Evolutionary conservation across 2,888 invertebrate genomes (phyloP).

Genomic region (Protula sp.): DNA sequence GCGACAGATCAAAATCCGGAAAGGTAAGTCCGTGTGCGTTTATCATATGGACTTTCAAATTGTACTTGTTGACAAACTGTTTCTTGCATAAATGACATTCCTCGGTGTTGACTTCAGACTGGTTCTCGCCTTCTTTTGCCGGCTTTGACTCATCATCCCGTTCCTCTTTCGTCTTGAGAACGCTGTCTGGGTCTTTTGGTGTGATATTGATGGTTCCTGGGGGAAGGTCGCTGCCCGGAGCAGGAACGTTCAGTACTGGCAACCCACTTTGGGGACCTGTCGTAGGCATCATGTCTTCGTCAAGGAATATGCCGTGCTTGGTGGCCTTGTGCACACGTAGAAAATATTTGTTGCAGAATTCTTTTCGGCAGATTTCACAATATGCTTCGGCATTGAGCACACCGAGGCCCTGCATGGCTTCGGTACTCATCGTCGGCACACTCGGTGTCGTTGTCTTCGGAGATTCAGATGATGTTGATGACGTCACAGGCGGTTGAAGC

Average conservation of each 20-base stretch:
- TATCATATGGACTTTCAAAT: constrained; percentile 45
- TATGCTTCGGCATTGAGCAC: constrained; percentile 63
- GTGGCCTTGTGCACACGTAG: constrained; percentile 50
- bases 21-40: constrained; percentile 39
- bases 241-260: not conserved
- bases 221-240: not conserved
- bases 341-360: constrained; percentile 51
- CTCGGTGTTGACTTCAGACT: not conserved
- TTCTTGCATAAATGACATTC: constrained; percentile 57
- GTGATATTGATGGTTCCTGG: not conserved
- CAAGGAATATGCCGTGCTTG: constrained; percentile 45
- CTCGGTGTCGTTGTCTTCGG: constrained; percentile 14
- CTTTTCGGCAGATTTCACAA: constrained; percentile 78
- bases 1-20: constrained; percentile 11
- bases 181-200: not conserved
- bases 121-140: not conserved
- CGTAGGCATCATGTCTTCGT: constrained; percentile 5
- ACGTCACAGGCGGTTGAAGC: constrained; percentile 22
- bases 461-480: constrained; percentile 21
- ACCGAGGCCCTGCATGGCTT: constrained; percentile 12
- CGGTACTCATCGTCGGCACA: constrained; percentile 13
- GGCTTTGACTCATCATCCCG: not conserved
- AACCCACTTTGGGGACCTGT: not conserved
- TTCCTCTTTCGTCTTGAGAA: not conserved
- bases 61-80: constrained; percentile 86